A percentile compares a stretch with the other conserved stretches of the same genome.
phyloP scores from a whole-genome alignment of 2,113 vertebrate species.

The Aegotheles bennettii region DNA sequence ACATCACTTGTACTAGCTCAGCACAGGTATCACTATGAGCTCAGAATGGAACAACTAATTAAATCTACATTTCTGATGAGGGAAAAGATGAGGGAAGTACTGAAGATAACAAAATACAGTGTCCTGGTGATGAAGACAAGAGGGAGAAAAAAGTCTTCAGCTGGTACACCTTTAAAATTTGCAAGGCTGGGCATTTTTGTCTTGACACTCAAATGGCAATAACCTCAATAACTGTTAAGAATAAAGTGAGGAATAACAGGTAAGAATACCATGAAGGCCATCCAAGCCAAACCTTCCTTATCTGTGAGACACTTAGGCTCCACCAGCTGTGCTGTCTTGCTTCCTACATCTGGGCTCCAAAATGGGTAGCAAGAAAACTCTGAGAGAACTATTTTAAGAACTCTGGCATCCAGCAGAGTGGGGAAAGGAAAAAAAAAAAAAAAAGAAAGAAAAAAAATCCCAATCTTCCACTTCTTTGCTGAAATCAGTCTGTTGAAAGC shows the following conservation, averaged over 20 bases:
- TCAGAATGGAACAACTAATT: neutral
- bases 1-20: neutral
- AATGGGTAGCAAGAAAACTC: constrained; percentile 57
- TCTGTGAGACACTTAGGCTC: constrained; percentile 50
- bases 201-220: constrained; percentile 7
- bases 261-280: constrained; percentile 3
- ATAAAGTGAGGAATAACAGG: neutral
- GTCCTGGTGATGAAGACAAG: neutral
- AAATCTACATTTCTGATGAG: neutral
- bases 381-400: constrained; percentile 73
- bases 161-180: neutral
- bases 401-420: constrained; percentile 58
- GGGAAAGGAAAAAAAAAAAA: neutral
- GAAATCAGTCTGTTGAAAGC: constrained; percentile 65
- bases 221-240: neutral
- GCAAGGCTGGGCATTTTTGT: neutral
- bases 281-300: constrained; percentile 37
- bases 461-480: constrained; percentile 44
- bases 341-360: constrained; percentile 69
- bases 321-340: constrained; percentile 69
- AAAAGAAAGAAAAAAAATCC: neutral
- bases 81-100: neutral
- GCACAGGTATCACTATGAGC: neutral
- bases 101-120: neutral
- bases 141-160: neutral